phyloP scores from a whole-genome alignment of 2,888 invertebrate species.

The Andrena dorsata region DNA sequence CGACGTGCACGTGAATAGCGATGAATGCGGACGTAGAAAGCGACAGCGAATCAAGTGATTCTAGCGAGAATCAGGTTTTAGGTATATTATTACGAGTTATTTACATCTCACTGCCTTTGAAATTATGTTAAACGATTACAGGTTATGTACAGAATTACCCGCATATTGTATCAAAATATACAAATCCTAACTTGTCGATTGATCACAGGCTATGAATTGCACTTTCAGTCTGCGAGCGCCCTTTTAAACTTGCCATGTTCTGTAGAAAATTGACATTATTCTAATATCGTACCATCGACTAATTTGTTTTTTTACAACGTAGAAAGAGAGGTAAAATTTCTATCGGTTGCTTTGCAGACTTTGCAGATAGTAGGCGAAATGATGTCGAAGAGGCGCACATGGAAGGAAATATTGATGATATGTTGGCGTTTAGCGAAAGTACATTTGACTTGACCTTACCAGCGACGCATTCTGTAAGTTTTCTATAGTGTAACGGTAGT shows the following conservation, averaged over 20 bases:
- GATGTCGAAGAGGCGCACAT: background rate
- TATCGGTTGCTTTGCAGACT: slow-evolving; percentile 10
- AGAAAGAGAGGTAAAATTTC: background rate
- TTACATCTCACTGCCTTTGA: background rate
- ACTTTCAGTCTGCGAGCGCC: background rate
- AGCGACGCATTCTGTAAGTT: slow-evolving; percentile 86
- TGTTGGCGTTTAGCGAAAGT: slow-evolving; percentile 52
- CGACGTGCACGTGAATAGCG: background rate
- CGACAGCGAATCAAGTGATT: slow-evolving; percentile 47
- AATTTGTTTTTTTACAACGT: background rate
- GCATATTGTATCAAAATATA: slow-evolving; percentile 18
- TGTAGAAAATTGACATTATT: background rate
- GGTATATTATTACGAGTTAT: slow-evolving; percentile 37
- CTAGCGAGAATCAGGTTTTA: slow-evolving; percentile 20
- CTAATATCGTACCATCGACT: background rate
- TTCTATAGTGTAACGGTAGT: background rate
- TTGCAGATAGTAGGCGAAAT: slow-evolving; percentile 1
- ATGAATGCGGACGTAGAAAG: slow-evolving; percentile 55
- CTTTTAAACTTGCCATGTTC: background rate
- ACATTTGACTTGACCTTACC: slow-evolving; percentile 86
- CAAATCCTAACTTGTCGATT: background rate
- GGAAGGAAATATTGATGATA: slow-evolving; percentile 37
- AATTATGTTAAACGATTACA: slow-evolving; percentile 12
- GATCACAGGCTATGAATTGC: background rate
- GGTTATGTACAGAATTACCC: slow-evolving; percentile 36